Conservation (phyloP, 2,797 vertebrate genomes). For the Babyrousa celebensis region DNA sequence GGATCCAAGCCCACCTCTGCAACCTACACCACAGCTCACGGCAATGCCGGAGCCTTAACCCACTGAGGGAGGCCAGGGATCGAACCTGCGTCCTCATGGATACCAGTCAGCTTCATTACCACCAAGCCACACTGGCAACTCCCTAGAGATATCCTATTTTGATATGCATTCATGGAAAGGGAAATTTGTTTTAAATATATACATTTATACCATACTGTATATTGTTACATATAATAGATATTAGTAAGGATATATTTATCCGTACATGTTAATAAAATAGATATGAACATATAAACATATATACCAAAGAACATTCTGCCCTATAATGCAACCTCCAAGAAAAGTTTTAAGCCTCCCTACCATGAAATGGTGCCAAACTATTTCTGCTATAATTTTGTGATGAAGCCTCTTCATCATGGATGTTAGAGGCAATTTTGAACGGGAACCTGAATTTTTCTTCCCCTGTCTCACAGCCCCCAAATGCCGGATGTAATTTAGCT, state of each 20-base stretch:
- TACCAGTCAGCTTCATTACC: no score
- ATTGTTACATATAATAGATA: neutral
- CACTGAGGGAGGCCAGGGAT: no score
- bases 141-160: neutral
- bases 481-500: conserved; percentile 21
- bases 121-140: no score
- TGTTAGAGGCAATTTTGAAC: neutral
- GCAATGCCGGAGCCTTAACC: no score
- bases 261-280: neutral
- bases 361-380: conserved; percentile 15
- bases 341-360: conserved; percentile 43
- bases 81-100: no score
- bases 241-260: neutral
- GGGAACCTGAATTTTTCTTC: conserved; percentile 4
- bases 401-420: neutral
- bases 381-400: neutral
- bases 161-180: conserved; percentile 4
- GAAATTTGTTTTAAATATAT: conserved; percentile 26
- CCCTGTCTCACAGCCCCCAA: neutral
- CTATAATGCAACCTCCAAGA: neutral
- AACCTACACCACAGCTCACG: no score
- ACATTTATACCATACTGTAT: neutral
- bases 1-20: no score
- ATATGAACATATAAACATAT: neutral
- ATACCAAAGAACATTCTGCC: neutral